Percentiles rank a stretch among this genome's conserved stretches.
phyloP scores from a whole-genome alignment of 2,797 vertebrate species.

The Darevskia mixta region DNA sequence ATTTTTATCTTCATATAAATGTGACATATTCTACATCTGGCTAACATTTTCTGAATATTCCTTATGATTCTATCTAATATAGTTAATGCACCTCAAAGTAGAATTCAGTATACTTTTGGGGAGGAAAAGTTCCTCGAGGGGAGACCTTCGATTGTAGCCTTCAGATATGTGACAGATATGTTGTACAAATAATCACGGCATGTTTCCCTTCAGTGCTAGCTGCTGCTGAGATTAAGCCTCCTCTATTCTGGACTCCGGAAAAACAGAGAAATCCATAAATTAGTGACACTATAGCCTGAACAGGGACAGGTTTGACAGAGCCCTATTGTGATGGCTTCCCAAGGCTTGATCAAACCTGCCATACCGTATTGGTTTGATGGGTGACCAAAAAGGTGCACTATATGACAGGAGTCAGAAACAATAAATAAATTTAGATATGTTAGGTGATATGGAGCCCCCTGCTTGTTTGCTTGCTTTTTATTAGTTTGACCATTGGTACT shows the following conservation, averaged over 20 bases:
- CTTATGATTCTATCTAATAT: conserved; percentile 75
- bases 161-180: conserved; percentile 56
- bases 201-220: conserved; percentile 65
- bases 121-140: conserved; percentile 73
- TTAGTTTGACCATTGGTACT: conserved; percentile 14
- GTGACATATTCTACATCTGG: conserved; percentile 68
- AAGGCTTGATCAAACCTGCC: conserved; percentile 83
- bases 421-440: conserved; percentile 84
- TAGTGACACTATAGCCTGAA: conserved; percentile 54
- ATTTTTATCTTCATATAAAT: conserved; percentile 79
- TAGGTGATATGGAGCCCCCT: conserved; percentile 75
- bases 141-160: conserved; percentile 52
- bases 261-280: conserved; percentile 51
- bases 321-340: conserved; percentile 83
- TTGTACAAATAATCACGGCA: not conserved
- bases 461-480: conserved; percentile 53
- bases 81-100: conserved; percentile 76
- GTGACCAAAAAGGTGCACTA: conserved; percentile 86
- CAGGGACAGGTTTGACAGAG: conserved; percentile 76
- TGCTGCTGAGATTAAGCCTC: conserved; percentile 74
- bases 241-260: conserved; percentile 65
- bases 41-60: conserved; percentile 76
- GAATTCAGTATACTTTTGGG: conserved; percentile 75
- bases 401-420: conserved; percentile 87
- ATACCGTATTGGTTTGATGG: conserved; percentile 84